Evolutionary conservation across 2,888 invertebrate genomes (phyloP).

Genomic region (Ceriagrion tenellum): DNA sequence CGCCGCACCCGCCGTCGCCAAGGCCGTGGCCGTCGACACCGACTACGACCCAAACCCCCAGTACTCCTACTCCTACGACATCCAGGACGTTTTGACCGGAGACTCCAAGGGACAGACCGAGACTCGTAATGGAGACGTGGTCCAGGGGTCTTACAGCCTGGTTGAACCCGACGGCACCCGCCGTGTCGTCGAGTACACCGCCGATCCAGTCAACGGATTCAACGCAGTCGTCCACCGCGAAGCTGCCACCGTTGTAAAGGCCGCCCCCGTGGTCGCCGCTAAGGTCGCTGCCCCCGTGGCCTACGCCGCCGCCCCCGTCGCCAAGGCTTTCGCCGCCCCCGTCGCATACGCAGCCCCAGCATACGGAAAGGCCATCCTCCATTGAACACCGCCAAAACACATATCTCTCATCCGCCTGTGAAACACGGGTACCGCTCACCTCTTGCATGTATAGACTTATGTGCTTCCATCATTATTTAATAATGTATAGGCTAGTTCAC

Average conservation of each 20-base stretch:
- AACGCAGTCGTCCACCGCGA: conserved; percentile 70
- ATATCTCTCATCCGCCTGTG: conserved; percentile 19
- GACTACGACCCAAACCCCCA: conserved; percentile 68
- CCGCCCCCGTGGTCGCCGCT: conserved; percentile 70
- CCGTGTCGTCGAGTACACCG: conserved; percentile 69
- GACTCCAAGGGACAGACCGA: conserved; percentile 70
- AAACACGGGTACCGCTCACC: conserved; percentile 58
- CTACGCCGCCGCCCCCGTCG: conserved; percentile 64
- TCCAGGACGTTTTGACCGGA: conserved; percentile 69
- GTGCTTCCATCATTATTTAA: conserved; percentile 67
- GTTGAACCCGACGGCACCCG: conserved; percentile 70
- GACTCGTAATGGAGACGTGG: conserved; percentile 70
- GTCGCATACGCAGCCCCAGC: conserved; percentile 68
- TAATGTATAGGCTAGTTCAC: conserved; percentile 32
- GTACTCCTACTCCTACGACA: conserved; percentile 70
- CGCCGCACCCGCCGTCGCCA: conserved; percentile 54
- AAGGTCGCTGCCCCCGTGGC: conserved; percentile 69
- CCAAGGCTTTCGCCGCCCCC: conserved; percentile 68
- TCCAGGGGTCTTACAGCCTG: conserved; percentile 70
- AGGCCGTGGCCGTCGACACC: conserved; percentile 61
- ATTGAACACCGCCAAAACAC: conserved; percentile 53
- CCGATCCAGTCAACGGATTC: conserved; percentile 69
- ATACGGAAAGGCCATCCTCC: conserved; percentile 67
- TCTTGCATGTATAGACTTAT: conserved; percentile 64
- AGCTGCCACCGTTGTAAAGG: conserved; percentile 69